These are phyloP conservation scores for Asteroscopus sphinx DNA, from an alignment of 2,888 invertebrate genomes.

Conservation along the genomic window DNA sequence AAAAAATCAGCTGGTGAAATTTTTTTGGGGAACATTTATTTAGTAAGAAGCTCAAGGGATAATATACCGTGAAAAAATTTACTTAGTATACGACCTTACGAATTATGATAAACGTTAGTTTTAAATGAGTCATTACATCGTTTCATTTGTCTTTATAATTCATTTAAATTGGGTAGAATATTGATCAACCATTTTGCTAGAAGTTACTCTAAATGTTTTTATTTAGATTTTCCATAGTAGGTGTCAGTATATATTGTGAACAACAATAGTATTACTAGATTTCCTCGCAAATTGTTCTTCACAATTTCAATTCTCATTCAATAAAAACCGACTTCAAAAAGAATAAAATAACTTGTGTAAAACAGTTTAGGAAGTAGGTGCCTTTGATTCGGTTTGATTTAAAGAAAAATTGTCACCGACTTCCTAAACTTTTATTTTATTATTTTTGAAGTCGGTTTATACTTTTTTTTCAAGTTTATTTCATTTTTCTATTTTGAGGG, in stretches of 20 bases:
- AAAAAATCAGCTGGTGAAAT: background rate
- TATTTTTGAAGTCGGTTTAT: no score
- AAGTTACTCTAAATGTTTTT: slow-evolving; percentile 30
- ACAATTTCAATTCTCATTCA: background rate
- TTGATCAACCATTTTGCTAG: slow-evolving; percentile 10
- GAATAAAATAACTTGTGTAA: no score
- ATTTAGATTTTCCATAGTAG: background rate
- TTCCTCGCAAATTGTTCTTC: background rate
- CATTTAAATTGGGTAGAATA: slow-evolving; percentile 40
- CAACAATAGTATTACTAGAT: background rate
- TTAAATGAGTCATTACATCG: slow-evolving; percentile 16
- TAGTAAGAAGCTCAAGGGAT: no score
- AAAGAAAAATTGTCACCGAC: no score
- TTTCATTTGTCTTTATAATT: slow-evolving; percentile 19
- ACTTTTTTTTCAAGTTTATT: no score
- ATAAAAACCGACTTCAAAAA: no score
- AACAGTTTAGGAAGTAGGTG: no score
- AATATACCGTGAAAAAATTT: slow-evolving; percentile 20
- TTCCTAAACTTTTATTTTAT: no score
- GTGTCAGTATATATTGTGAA: background rate
- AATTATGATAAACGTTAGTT: no score
- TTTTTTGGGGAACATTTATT: background rate
- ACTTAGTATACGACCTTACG: slow-evolving; percentile 13
- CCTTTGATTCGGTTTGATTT: no score
- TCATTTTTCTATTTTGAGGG: no score